These are phyloP conservation scores for Ammodytes dubius DNA, from an alignment of 2,113 vertebrate species.

Conservation along the genomic window DNA sequence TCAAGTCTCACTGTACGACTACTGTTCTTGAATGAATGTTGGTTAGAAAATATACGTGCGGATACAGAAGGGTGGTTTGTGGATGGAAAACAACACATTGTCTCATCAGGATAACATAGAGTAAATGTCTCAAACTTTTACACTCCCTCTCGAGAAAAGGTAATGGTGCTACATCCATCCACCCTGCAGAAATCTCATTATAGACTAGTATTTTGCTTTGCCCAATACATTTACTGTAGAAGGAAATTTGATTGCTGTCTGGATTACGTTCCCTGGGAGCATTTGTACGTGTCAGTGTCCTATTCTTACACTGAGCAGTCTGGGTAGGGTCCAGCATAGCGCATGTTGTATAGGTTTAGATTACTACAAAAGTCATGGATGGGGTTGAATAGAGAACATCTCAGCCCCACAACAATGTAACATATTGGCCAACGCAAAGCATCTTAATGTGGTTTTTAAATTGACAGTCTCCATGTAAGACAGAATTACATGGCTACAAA, in stretches of 20 bases:
- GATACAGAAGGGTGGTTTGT: not conserved
- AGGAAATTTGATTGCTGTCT: conserved; percentile 3
- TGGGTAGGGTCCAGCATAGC: not conserved
- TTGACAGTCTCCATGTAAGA: not conserved
- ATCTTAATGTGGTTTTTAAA: no score
- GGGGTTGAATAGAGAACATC: not conserved
- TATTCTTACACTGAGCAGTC: not conserved
- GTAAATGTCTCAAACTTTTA: conserved; percentile 18
- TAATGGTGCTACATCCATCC: not conserved
- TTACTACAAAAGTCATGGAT: not conserved
- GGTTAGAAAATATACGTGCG: not conserved
- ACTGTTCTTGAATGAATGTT: not conserved
- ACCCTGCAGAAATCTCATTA: conserved; percentile 11
- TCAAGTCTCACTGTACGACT: not conserved
- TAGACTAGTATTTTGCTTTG: conserved; percentile 11
- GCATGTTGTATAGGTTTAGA: not conserved
- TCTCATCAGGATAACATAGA: not conserved
- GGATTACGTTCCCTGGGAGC: conserved; percentile 12
- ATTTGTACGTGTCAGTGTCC: conserved; percentile 4
- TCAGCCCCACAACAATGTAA: not conserved
- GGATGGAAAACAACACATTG: not conserved
- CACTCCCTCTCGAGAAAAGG: conserved; percentile 14
- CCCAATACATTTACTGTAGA: conserved; percentile 8
- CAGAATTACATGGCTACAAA: not conserved
- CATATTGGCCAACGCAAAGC: no score